A percentile compares a stretch with the other conserved stretches of the same genome.
These are phyloP conservation scores for Sebastes alutus DNA, from an alignment of 2,797 vertebrate species.

Conservation along the genomic window DNA sequence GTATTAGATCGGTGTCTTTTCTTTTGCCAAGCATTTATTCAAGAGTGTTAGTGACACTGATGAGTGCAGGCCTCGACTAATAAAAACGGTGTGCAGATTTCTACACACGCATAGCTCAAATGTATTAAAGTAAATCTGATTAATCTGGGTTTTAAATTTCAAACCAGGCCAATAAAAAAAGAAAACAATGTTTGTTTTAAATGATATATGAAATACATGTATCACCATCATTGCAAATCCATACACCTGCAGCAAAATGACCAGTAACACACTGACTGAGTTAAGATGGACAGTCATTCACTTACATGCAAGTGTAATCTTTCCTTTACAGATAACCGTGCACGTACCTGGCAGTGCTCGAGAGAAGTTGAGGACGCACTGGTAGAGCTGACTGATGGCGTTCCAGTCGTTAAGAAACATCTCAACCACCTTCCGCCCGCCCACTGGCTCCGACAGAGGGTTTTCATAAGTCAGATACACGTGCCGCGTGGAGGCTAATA, in stretches of 20 bases:
- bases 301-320: neutral
- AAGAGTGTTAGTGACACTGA: neutral
- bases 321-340: neutral
- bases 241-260: neutral
- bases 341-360: constrained; percentile 89
- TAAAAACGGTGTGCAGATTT: neutral
- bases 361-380: constrained; percentile 96
- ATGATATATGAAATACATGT: neutral
- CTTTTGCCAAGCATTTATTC: neutral
- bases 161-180: neutral
- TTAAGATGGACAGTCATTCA: neutral
- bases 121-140: neutral
- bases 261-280: neutral
- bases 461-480: constrained; percentile 98
- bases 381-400: constrained; percentile 94
- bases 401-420: constrained; percentile 99
- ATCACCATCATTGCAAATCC: neutral
- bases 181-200: neutral
- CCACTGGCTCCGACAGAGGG: constrained; percentile 96
- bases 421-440: constrained; percentile 97
- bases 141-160: neutral
- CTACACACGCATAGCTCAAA: neutral
- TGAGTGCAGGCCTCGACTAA: neutral
- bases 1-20: neutral
- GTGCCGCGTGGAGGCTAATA: constrained; percentile 91